These are phyloP conservation scores for Ochropleura plecta DNA, from an alignment of 2,888 invertebrate genomes.

Conservation along the genomic window DNA sequence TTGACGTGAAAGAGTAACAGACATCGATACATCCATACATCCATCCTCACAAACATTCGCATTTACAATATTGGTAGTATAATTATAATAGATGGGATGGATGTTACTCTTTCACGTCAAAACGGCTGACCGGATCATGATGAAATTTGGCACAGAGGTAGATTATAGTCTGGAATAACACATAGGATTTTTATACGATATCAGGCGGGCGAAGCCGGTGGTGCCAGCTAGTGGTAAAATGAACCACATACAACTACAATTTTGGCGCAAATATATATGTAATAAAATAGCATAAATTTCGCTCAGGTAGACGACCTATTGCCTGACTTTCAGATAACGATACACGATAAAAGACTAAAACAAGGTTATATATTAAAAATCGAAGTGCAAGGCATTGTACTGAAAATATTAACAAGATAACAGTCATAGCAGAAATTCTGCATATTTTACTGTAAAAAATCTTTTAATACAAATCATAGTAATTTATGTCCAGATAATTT, in stretches of 20 bases:
- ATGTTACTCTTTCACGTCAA: no score
- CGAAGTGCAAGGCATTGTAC: conserved; percentile 11
- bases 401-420: background rate
- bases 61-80: no score
- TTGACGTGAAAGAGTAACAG: no score
- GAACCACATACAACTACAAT: background rate
- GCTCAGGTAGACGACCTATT: conserved; percentile 16
- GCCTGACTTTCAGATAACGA: conserved; percentile 26
- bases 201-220: no score
- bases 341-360: conserved; percentile 5
- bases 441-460: background rate
- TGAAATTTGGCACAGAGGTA: no score
- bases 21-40: no score
- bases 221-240: no score
- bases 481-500: conserved; percentile 32
- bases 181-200: no score
- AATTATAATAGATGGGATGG: no score
- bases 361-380: conserved; percentile 13
- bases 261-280: background rate
- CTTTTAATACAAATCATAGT: conserved; percentile 1
- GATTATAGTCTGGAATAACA: no score
- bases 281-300: background rate
- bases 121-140: no score
- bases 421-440: background rate
- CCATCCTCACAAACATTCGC: no score